Conservation (phyloP, 2,113 vertebrate species). For the Scophthalmus maximus region DNA sequence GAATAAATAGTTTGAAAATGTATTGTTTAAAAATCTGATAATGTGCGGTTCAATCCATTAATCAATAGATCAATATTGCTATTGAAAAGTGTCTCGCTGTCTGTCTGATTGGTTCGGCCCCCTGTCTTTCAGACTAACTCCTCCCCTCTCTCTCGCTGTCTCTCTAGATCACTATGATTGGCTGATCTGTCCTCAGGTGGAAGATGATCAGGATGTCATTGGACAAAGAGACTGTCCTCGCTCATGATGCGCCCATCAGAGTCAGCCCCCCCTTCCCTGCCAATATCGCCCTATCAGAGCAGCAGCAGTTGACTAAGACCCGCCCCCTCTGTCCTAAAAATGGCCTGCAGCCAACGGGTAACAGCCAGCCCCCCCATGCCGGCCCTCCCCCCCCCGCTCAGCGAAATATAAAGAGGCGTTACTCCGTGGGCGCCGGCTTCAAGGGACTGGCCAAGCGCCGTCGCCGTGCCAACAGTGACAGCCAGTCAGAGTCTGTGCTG, state of each 20-base stretch:
- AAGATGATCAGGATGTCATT: constrained; percentile 78
- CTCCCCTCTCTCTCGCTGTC: constrained; percentile 9
- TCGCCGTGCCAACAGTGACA: constrained; percentile 87
- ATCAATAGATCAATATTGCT: no score
- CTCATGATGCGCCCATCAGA: constrained; percentile 21
- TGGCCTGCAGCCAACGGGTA: constrained; percentile 75
- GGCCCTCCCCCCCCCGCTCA: constrained; percentile 41
- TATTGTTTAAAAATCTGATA: no score
- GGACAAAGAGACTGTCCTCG: constrained; percentile 69
- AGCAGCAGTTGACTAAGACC: constrained; percentile 44
- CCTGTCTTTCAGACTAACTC: not conserved
- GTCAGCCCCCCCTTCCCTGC: constrained; percentile 39
- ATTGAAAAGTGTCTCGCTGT: not conserved
- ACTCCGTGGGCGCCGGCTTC: constrained; percentile 84
- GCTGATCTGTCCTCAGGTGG: not conserved
- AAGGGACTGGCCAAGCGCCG: constrained; percentile 87
- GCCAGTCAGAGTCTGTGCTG: constrained; percentile 84
- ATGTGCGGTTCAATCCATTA: no score
- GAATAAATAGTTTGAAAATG: no score
- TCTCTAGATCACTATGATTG: constrained; percentile 54
- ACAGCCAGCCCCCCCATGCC: constrained; percentile 34
- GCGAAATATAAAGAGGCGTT: constrained; percentile 83
- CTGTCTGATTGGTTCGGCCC: not conserved
- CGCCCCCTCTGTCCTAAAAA: constrained; percentile 75
- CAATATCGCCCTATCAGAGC: constrained; percentile 51